Percentiles rank a stretch among this genome's conserved stretches.
Evolutionary conservation across 2,113 vertebrate species (phyloP).

Genomic region (Antennarius striatus): DNA sequence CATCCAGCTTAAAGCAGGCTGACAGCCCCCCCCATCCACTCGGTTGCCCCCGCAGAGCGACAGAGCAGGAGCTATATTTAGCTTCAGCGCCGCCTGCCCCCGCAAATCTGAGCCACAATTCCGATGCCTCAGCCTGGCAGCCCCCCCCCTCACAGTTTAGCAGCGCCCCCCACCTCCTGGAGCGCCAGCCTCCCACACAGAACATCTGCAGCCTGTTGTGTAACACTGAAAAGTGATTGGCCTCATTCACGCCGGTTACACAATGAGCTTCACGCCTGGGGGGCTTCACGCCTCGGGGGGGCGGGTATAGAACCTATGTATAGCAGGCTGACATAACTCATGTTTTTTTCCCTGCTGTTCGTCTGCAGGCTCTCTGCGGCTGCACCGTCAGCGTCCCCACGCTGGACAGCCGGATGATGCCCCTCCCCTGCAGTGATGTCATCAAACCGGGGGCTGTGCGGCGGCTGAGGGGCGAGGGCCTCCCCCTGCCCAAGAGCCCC

Average conservation of each 20-base stretch:
- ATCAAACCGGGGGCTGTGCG: conserved; percentile 93
- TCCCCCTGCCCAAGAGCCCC: conserved; percentile 91
- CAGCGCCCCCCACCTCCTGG: conserved; percentile 55
- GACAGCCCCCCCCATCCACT: conserved; percentile 59
- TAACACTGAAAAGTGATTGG: conserved; percentile 27
- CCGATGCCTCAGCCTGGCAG: conserved; percentile 1
- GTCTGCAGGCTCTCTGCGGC: conserved; percentile 91
- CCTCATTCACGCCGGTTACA: conserved; percentile 42
- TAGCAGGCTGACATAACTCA: conserved; percentile 27
- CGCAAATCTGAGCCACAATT: conserved; percentile 31
- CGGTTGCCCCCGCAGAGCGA: conserved; percentile 74
- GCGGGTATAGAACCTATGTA: not conserved
- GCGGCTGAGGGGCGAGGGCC: conserved; percentile 91
- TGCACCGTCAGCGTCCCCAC: conserved; percentile 98
- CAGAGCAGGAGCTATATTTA: conserved; percentile 77
- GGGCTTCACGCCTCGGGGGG: no score
- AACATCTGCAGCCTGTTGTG: conserved; percentile 33
- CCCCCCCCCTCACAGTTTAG: conserved; percentile 68
- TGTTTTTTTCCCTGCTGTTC: conserved; percentile 6
- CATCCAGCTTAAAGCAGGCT: conserved; percentile 27
- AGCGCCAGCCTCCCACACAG: conserved; percentile 65
- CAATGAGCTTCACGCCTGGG: not conserved
- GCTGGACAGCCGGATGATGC: conserved; percentile 92
- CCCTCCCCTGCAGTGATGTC: conserved; percentile 92
- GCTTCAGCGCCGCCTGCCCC: conserved; percentile 56